Base-by-base conservation (phyloP, 2,797 vertebrate genomes). In the Forpus xanthops region DNA sequence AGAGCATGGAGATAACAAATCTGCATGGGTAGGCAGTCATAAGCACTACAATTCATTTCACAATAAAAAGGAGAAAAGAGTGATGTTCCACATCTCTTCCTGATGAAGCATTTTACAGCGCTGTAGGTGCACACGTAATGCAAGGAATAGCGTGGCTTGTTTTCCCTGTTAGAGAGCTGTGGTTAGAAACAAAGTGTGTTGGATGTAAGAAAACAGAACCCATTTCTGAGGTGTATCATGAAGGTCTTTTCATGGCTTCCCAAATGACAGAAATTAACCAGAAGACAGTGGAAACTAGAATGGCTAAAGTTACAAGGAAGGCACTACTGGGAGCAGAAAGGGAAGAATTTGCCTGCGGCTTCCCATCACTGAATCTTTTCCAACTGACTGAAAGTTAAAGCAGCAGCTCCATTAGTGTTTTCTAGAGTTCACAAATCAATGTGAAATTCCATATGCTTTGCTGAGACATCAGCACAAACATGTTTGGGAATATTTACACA, bases 391-490 rank as follows among this genome's bases (percentile, higher is more conserved):
- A 78, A 91, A 94, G 70, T 77, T 79, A 37, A 75, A 85, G 79
- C 66, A 94, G 87, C 75, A 87, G 65, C 75, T 91, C 82, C 62
- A 90, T 89, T 86, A 88, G 82, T 35, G 66, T 52, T 96, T 91
- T 92, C 88, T 12, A 39, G 89, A 91, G 92, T 60, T 75, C 96
- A 96, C 89, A 93, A 89, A 95, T 95, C 94, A 92, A 84, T 78
- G 62, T 73, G 93, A 92, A 92, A 93, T 93, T 94, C 89, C 82
- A 81, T 86, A 87, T 39, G 66, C 53, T 81, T 73, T 47, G 35
- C 85, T 55, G 44, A 96, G 50, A 80, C 87, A 93, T 72, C 75
- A 72, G 85, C 76, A 90, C n/a, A 62, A 85, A 78, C 1, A 1
- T 66, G 58, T 72, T 90, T 35, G 44, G 50, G 66, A 77, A 88